phyloP scores from a whole-genome alignment of 2,113 vertebrate species.

The Sylvilagus bachmani region DNA sequence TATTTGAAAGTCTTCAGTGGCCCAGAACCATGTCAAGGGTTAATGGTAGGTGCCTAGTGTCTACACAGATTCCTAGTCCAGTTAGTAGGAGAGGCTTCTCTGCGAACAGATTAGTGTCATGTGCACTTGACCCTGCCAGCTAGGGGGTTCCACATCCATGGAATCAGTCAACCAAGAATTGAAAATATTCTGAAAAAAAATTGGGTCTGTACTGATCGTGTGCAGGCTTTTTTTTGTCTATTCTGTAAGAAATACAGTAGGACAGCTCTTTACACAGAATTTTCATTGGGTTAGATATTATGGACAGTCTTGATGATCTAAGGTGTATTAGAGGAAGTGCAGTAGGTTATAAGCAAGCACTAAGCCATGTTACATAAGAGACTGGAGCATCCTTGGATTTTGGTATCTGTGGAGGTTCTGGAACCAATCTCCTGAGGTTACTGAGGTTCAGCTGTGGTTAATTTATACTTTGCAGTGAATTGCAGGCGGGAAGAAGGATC shows the following conservation, averaged over 20 bases:
- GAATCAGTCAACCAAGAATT: background rate
- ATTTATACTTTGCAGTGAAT: background rate
- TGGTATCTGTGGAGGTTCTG: background rate
- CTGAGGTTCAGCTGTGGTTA: background rate
- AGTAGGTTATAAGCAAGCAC: background rate
- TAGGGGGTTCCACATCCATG: background rate
- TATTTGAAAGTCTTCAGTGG: background rate
- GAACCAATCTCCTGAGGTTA: background rate
- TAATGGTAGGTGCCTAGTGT: background rate
- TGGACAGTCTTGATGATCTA: background rate
- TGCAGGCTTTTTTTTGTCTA: background rate
- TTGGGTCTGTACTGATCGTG: background rate
- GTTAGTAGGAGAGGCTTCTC: conserved; percentile 17
- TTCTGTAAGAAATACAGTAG: background rate
- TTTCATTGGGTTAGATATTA: background rate
- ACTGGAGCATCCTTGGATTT: background rate
- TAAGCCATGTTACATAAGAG: background rate
- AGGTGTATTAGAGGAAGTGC: background rate
- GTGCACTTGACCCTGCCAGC: background rate
- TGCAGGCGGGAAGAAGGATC: conserved; percentile 2
- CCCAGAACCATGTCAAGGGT: background rate
- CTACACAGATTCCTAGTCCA: conserved; percentile 23
- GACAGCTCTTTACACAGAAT: background rate
- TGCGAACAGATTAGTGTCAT: background rate
- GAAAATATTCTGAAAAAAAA: background rate